Base-by-base conservation (phyloP, 1,140 invertebrate species). In the Nymphalis io region DNA sequence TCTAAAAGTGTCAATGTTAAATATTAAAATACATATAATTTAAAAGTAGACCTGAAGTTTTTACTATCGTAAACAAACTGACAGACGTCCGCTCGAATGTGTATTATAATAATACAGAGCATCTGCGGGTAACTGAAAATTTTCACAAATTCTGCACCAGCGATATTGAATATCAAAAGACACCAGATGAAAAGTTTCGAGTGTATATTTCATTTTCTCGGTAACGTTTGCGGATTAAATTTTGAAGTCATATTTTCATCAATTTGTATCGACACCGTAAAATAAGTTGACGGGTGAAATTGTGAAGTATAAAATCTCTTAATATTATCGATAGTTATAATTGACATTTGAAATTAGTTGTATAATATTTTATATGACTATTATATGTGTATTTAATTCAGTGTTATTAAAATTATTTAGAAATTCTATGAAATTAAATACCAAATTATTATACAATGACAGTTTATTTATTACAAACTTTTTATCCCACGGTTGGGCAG, bases 91-190 rank as follows among this genome's bases (percentile, higher is more conserved):
- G 40, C 11, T 53, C n/a, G n/a, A n/a, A n/a, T n/a, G n/a, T 21
- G 60, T 18, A 44, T 16, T 48, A 20, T 65, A 59, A 48, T 59
- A 57, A 58, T 62, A 63, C 44, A 57, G 51, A 42, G 51, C 46
- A 23, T 42, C 44, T 38, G 44, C 51, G 48, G 57, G 57, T 62
- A 62, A 53, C 38, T 69, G 33, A 33, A 59, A 68, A 61, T 59
- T 55, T 61, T 69, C 60, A 62, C 39, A 69, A 53, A 51, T 69
- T 69, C 48, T 51, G n/a, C 27, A 27, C 39, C 18, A 63, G 61
- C 62, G 62, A 33, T 64, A 63, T 63, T 63, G 48, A 63, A 63
- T 63, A 63, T 64, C 62, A 64, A 64, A 63, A 48, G 23, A 16
- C n/a, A 55, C 18, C 57, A 64, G 51, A 63, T 38, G 62, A 21